Evolutionary conservation across 2,888 invertebrate genomes (phyloP).

Genomic region (Pardosa pseudoannulata): DNA sequence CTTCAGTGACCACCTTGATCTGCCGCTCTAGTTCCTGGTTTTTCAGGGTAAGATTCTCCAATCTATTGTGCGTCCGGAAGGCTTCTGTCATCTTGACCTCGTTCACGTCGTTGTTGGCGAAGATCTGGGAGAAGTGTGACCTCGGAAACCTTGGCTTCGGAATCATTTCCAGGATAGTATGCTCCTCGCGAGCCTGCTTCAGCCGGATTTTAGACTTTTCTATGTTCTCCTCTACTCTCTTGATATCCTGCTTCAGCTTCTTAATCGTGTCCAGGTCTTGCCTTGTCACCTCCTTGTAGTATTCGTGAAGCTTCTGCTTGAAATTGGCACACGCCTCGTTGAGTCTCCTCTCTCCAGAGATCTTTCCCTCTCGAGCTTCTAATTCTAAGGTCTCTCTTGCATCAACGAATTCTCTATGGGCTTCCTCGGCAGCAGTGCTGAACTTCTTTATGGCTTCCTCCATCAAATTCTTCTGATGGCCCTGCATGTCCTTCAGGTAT

Average conservation of each 20-base stretch:
- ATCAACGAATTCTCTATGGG: neutral
- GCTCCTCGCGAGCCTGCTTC: neutral
- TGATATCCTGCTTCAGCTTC: constrained; percentile 4
- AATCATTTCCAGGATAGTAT: neutral
- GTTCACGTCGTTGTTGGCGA: neutral
- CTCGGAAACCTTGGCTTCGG: neutral
- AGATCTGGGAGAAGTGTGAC: neutral
- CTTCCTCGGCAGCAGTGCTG: neutral
- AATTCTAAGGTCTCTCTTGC: neutral
- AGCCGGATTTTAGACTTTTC: constrained; percentile 7
- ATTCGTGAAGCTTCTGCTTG: constrained; percentile 28
- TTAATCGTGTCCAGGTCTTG: constrained; percentile 36
- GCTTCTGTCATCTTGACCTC: neutral
- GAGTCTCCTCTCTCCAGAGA: neutral
- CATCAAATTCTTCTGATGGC: constrained; percentile 12
- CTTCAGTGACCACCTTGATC: constrained; percentile 1
- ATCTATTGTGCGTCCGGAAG: neutral
- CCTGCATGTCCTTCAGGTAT: neutral
- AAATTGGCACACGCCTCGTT: constrained; percentile 7
- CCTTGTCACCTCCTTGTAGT: constrained; percentile 31
- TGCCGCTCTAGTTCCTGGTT: constrained; percentile 25
- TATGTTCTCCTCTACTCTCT: constrained; percentile 16
- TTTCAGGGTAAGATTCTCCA: constrained; percentile 18
- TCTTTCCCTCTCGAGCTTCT: constrained; percentile 32
- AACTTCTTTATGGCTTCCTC: constrained; percentile 14